Evolutionary conservation across 1,140 invertebrate genomes (phyloP), one percentile per base, ranked within the genome.

Genomic region (Sitobion miscanthi): DNA sequence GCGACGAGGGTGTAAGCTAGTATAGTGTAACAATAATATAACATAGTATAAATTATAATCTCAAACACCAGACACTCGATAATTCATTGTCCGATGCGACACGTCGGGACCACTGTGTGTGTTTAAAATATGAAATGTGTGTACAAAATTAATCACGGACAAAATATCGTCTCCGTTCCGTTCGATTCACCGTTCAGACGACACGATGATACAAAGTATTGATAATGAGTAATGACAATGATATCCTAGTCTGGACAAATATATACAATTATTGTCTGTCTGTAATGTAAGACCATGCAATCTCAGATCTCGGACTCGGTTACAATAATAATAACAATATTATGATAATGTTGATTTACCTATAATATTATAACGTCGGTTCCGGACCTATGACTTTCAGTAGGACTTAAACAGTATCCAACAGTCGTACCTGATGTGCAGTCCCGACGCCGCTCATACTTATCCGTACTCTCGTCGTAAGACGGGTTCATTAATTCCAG

Each of bases 401-500:
- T 77, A 77, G n/a, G n/a, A 77, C 25, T 62, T 30, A n/a, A 11
- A 8, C 11, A 57, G 54, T 57, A 25, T 57, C 54, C 30, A 30
- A 30, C 4, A 62, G 30, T 5, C 14, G 14, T 77, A n/a, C 14
- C 62, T 23, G 62, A n/a, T 77, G 62, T 77, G 14, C 62, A 77
- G 62, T 20, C 14, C 62, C 62, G 62, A 7, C 35, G 21, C 57
- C 47, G 35, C 1, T 86, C 25, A 38, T 91, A 20, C 47, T 49
- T 47, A 49, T 21, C 30, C 35, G 54, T 93, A 45, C 91, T 86
- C 20, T 85, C 82, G 49, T 57, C 91, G 35, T 93, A 86, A 93
- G 91, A 93, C 77, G 42, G 91, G 77, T 93, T 93, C 91, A 93
- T 93, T 93, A 93, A 93, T 93, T 85, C 77, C 77, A 92, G 91